Conservation (phyloP, 2,888 invertebrate genomes). For the Junonia oenone region DNA sequence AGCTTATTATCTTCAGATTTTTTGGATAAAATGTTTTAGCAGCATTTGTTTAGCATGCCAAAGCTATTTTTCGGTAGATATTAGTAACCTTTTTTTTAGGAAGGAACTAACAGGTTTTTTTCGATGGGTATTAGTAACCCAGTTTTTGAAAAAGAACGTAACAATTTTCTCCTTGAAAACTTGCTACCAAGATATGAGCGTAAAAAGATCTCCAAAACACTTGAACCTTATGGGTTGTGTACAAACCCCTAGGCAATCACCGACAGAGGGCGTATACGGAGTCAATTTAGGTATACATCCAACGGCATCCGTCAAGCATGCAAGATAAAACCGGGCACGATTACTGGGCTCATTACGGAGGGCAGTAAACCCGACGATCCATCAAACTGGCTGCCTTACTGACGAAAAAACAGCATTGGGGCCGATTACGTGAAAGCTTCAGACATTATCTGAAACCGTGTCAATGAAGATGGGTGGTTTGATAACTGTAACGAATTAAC, state of each 20-base stretch:
- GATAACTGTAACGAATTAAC: neutral
- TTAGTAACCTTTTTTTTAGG: too few relatives aligned
- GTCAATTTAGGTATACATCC: conserved; percentile 26
- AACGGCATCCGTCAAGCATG: conserved; percentile 36
- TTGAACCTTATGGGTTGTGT: conserved; percentile 1
- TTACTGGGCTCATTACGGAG: conserved; percentile 45
- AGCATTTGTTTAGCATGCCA: too few relatives aligned
- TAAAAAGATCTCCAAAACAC: neutral
- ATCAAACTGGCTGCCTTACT: conserved; percentile 42
- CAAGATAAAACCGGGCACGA: conserved; percentile 38
- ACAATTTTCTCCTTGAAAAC: neutral
- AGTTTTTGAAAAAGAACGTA: too few relatives aligned
- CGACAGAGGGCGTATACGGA: conserved; percentile 12
- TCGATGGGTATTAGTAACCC: too few relatives aligned
- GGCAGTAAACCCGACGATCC: conserved; percentile 49
- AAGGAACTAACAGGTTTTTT: too few relatives aligned
- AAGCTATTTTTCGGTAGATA: too few relatives aligned
- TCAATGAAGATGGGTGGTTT: conserved; percentile 5
- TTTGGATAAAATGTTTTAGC: too few relatives aligned
- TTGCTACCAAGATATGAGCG: neutral
- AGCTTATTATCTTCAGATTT: neutral
- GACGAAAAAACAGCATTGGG: conserved; percentile 28
- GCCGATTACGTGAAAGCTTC: conserved; percentile 25
- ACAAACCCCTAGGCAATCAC: conserved; percentile 14
- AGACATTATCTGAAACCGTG: conserved; percentile 3